A percentile compares a stretch with the other conserved stretches of the same genome.
Evolutionary conservation across 1,140 invertebrate species (phyloP).

Genomic region (Whitmania pigra): DNA sequence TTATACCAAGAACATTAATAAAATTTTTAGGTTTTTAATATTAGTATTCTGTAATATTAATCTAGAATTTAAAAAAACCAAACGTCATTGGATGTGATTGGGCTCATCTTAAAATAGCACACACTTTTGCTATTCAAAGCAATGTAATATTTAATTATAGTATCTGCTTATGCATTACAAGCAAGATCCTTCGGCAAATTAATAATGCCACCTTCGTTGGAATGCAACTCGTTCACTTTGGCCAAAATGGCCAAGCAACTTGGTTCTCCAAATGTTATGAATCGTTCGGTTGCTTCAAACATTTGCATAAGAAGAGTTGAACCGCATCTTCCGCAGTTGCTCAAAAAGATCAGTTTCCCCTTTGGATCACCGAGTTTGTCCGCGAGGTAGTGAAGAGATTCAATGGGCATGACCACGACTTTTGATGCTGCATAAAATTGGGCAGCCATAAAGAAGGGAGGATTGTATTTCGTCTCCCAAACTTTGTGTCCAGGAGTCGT

Average conservation of each 20-base stretch:
- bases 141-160: neutral
- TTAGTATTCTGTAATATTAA: no score
- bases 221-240: neutral
- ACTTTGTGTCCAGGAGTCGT: slow-evolving; percentile 6
- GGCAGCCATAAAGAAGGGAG: slow-evolving; percentile 13
- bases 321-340: slow-evolving; percentile 22
- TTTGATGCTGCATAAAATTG: slow-evolving; percentile 15
- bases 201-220: no score
- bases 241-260: neutral
- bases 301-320: slow-evolving; percentile 20
- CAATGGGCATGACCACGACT: neutral
- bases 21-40: no score
- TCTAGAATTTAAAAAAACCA: no score
- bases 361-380: slow-evolving; percentile 20
- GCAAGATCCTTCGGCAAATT: no score
- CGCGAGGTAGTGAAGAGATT: slow-evolving; percentile 12
- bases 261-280: slow-evolving; percentile 16
- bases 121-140: neutral
- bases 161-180: neutral
- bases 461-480: slow-evolving; percentile 3
- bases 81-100: neutral
- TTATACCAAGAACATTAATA: no score
- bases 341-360: slow-evolving; percentile 17
- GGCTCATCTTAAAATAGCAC: neutral
- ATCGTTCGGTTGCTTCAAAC: slow-evolving; percentile 17